Evolutionary conservation across 2,797 vertebrate species (phyloP).

Genomic region (Chanos chanos): DNA sequence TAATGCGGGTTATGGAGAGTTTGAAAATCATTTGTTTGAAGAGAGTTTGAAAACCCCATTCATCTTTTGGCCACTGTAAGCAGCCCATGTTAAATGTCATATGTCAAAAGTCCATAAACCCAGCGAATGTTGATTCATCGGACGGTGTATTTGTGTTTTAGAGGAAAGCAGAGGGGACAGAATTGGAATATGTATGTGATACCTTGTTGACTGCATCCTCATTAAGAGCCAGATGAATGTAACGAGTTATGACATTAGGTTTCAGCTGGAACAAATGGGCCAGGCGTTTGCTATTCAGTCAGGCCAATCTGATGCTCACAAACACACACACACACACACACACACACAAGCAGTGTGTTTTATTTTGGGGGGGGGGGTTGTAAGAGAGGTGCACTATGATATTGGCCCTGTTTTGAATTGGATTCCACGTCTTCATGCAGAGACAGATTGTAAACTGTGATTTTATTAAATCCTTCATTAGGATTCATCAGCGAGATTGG

Average conservation of each 20-base stretch:
- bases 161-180: not conserved
- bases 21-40: too few species aligned
- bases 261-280: slow-evolving; percentile 75
- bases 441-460: slow-evolving; percentile 83
- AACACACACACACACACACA: slow-evolving; percentile 36
- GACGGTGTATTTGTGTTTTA: not conserved
- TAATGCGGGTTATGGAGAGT: too few species aligned
- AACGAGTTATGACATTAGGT: slow-evolving; percentile 77
- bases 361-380: slow-evolving; percentile 50
- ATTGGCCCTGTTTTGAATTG: slow-evolving; percentile 69
- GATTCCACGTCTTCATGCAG: slow-evolving; percentile 81
- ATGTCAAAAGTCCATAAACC: too few species aligned
- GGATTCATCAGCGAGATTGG: slow-evolving; percentile 83
- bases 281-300: slow-evolving; percentile 59
- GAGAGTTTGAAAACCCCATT: too few species aligned
- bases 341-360: slow-evolving; percentile 26
- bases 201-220: slow-evolving; percentile 70
- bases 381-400: slow-evolving; percentile 60
- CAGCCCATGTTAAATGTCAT: too few species aligned
- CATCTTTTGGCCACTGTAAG: too few species aligned
- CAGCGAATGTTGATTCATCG: not conserved
- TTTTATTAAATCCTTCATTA: slow-evolving; percentile 87
- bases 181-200: slow-evolving; percentile 33
- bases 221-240: slow-evolving; percentile 77
- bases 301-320: slow-evolving; percentile 50